These are phyloP conservation scores for Urocynchramus pylzowi DNA, from an alignment of 2,113 vertebrate genomes.

Conservation along the genomic window DNA sequence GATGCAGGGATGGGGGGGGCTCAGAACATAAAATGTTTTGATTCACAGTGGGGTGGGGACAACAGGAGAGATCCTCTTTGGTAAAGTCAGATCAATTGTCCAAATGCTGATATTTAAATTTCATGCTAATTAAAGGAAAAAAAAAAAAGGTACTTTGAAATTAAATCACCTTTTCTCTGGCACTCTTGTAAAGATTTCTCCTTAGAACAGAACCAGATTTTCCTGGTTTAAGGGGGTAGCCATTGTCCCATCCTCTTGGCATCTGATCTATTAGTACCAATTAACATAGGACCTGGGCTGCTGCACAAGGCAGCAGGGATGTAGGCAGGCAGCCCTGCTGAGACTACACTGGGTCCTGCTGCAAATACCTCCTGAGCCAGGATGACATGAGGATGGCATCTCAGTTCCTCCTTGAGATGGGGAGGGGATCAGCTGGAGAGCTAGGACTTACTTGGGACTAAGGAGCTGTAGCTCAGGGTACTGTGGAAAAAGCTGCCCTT, in stretches of 20 bases:
- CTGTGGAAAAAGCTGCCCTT: background rate
- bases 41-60: rapidly evolving
- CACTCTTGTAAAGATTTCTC: background rate
- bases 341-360: background rate
- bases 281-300: background rate
- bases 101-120: background rate
- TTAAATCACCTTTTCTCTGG: background rate
- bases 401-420: rapidly evolving
- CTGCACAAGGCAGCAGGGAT: background rate
- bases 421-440: background rate
- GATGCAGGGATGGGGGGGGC: rapidly evolving
- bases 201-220: background rate
- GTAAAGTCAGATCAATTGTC: background rate
- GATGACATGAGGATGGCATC: background rate
- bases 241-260: background rate
- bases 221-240: background rate
- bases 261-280: rapidly evolving
- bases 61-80: background rate
- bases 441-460: background rate
- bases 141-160: background rate
- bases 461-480: background rate
- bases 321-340: background rate
- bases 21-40: background rate
- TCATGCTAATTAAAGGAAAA: background rate
- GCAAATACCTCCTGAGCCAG: background rate